Evolutionary conservation across 1,140 invertebrate species (phyloP), one percentile per base, ranked within the genome.

Genomic region (Ceratitis capitata): DNA sequence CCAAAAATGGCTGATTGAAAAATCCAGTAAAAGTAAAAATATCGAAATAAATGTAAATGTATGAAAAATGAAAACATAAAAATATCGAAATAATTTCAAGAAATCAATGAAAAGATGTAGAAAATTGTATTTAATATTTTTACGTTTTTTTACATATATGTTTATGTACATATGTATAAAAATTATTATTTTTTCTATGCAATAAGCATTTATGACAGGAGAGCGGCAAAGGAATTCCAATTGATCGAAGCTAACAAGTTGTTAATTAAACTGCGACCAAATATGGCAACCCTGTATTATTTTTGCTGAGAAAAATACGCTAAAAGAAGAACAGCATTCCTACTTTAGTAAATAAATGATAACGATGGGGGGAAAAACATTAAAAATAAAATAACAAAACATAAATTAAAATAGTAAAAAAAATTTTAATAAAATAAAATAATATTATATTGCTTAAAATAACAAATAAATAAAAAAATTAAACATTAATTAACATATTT

Each of bases 221-320:
- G 69, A 10, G 39, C 69, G 69, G n/a, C n/a, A n/a, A n/a, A n/a
- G n/a, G n/a, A 19, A 78, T 78, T 78, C 45, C 10, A 14, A 19
- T 78, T 78, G 39, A 16, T n/a, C 6, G 9, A 32, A 78, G 32
- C 19, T 45, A 26, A 78, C 35, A 78, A 26, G 69, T 26, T 42
- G 35, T 45, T 78, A 78, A 78, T 78, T 78, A 78, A 78, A 26
- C 16, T 78, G 19, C n/a, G 39, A 14, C 69, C 69, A 78, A 78
- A 78, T 78, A 78, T 78, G 69, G 69, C 39, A 78, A 29, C 39
- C 7, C 7, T 26, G 19, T 56, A 56, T 56, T 56, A n/a, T n/a
- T 56, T 5, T 1, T 6, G 14, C 19, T 56, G 51, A 56, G 19
- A 56, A 9, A 5, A 56, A 23, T 12, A 56, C 19, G 19, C 51